A percentile compares a stretch with the other conserved stretches of the same genome.
These are phyloP conservation scores for Drosophila tani DNA, from an alignment of 1,140 invertebrate genomes.

Conservation along the genomic window DNA sequence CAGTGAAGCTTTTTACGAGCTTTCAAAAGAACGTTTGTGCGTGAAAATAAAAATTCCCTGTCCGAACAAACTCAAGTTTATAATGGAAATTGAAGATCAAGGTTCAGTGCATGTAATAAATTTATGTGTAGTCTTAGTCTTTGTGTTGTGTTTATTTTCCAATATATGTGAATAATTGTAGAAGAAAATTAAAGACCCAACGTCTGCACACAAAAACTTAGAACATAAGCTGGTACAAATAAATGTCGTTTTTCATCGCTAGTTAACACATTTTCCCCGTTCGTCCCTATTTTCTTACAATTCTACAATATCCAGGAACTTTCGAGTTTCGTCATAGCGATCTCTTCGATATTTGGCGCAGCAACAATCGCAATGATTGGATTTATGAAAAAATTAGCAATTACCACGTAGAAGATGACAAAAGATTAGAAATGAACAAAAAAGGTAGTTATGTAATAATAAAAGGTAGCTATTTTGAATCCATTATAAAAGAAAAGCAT, in stretches of 20 bases:
- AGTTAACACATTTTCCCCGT: slow-evolving; percentile 1
- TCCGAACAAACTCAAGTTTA: too few species aligned
- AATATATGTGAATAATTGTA: background rate
- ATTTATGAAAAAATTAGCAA: background rate
- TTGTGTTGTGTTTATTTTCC: too few species aligned
- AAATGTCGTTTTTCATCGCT: too few species aligned
- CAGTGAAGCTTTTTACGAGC: background rate
- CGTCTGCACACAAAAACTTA: too few species aligned
- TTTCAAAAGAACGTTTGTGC: background rate
- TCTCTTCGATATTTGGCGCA: too few species aligned
- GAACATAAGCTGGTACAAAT: too few species aligned
- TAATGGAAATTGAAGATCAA: too few species aligned
- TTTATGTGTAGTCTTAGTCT: too few species aligned
- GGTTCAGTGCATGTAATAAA: too few species aligned
- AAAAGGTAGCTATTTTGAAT: slow-evolving; percentile 1
- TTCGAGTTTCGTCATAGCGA: background rate
- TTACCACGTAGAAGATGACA: background rate
- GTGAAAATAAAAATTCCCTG: too few species aligned
- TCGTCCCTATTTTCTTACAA: slow-evolving; percentile 5
- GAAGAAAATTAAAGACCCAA: too few species aligned
- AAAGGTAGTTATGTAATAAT: too few species aligned
- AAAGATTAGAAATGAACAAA: background rate
- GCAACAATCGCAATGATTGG: background rate
- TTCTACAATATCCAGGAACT: slow-evolving; percentile 7
- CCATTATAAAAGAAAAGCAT: slow-evolving; percentile 1